Percentiles rank a stretch among this genome's conserved stretches.
Conservation (phyloP, 2,113 vertebrate species). For the Protobothrops mucrosquamatus region DNA sequence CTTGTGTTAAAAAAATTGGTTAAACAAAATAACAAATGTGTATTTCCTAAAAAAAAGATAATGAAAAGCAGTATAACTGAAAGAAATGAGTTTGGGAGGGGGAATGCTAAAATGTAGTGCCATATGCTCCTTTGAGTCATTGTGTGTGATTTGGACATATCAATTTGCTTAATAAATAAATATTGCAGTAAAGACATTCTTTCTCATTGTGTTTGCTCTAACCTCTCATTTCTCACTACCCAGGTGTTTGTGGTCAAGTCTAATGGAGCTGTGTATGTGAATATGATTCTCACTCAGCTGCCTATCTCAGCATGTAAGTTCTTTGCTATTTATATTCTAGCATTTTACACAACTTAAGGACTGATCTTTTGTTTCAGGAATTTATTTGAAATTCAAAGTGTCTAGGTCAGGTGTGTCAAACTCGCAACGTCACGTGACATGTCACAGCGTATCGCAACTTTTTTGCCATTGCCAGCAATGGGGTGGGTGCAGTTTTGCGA, state of each 20-base stretch:
- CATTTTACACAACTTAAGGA: not conserved
- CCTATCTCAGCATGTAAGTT: slow-evolving; percentile 80
- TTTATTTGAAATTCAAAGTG: not conserved
- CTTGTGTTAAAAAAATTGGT: not conserved
- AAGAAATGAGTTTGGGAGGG: not conserved
- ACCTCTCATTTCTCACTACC: slow-evolving; percentile 4
- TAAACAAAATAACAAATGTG: not conserved
- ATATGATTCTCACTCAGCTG: slow-evolving; percentile 79
- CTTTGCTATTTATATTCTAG: not conserved
- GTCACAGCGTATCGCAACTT: no score
- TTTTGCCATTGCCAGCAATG: no score
- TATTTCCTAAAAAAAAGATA: not conserved
- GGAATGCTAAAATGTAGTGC: not conserved
- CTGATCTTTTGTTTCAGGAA: not conserved
- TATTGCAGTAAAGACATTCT: not conserved
- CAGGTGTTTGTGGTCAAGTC: slow-evolving; percentile 79
- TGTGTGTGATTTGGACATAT: not conserved
- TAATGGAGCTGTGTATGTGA: slow-evolving; percentile 77
- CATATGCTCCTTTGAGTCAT: not conserved
- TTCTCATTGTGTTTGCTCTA: not conserved
- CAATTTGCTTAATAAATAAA: not conserved
- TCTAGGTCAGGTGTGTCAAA: no score
- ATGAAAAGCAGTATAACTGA: not conserved
- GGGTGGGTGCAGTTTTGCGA: no score
- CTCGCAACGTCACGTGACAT: no score